phyloP scores from a whole-genome alignment of 1,140 invertebrate species.

The Solenopsis fugax region DNA sequence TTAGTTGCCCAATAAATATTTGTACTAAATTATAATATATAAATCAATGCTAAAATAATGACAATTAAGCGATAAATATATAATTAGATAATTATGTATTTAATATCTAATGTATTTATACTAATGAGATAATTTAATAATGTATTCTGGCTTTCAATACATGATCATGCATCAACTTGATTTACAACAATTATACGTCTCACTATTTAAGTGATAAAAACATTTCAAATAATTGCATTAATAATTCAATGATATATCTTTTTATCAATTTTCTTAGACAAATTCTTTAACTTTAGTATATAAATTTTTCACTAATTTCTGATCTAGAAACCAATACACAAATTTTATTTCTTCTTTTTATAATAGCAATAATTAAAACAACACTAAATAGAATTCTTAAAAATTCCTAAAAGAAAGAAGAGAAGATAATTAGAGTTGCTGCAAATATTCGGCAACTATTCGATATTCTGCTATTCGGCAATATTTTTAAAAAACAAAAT shows the following conservation, averaged over 20 bases:
- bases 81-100: conserved; percentile 2
- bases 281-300: neutral
- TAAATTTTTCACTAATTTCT: conserved; percentile 3
- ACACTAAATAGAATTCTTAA: neutral
- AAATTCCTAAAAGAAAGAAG: neutral
- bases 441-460: too few relatives aligned
- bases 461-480: too few relatives aligned
- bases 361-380: neutral
- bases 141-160: conserved; percentile 2
- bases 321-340: neutral
- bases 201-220: neutral
- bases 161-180: neutral
- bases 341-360: neutral
- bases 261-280: neutral
- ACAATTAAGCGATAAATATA: neutral
- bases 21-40: neutral
- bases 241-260: neutral
- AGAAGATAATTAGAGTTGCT: neutral
- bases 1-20: neutral
- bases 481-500: neutral
- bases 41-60: conserved; percentile 13
- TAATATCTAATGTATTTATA: conserved; percentile 17
- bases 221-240: neutral
- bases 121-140: conserved; percentile 33
- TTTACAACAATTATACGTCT: neutral